phyloP scores from a whole-genome alignment of 2,888 invertebrate genomes.

The Monochamus alternatus region DNA sequence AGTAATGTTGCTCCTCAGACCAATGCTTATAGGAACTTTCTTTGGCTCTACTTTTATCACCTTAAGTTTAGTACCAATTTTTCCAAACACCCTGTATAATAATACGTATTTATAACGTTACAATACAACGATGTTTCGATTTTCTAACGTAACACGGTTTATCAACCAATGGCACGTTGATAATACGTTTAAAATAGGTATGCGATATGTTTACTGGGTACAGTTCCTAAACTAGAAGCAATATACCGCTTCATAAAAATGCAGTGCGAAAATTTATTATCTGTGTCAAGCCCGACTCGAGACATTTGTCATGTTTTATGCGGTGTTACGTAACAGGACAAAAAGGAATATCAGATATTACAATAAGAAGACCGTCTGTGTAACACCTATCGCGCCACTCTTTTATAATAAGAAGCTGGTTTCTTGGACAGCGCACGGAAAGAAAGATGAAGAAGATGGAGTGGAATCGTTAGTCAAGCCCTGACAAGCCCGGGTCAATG shows the following conservation, averaged over 20 bases:
- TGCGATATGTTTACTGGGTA: no score
- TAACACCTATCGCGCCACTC: constrained; percentile 42
- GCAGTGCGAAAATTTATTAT: constrained; percentile 50
- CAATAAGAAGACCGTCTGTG: constrained; percentile 31
- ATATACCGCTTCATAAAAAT: constrained; percentile 52
- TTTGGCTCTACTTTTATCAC: no score
- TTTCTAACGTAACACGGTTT: no score
- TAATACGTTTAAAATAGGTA: no score
- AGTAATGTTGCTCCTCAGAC: no score
- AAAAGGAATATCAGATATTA: constrained; percentile 34
- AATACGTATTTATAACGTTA: no score
- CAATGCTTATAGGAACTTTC: no score
- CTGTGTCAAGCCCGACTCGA: constrained; percentile 41
- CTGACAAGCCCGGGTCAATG: constrained; percentile 44
- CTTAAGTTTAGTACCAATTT: no score
- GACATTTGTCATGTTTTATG: constrained; percentile 44
- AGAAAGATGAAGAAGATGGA: constrained; percentile 51
- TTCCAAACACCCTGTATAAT: no score
- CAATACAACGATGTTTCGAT: no score
- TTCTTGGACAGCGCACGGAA: constrained; percentile 38
- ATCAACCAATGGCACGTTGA: no score
- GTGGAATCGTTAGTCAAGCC: constrained; percentile 44
- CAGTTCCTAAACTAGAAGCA: constrained; percentile 49
- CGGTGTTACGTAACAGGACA: constrained; percentile 19
- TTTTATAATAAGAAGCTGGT: constrained; percentile 44